A percentile compares a stretch with the other conserved stretches of the same genome.
Evolutionary conservation across 1,140 invertebrate genomes (phyloP).

Genomic region (Plectrocnemia conspersa): DNA sequence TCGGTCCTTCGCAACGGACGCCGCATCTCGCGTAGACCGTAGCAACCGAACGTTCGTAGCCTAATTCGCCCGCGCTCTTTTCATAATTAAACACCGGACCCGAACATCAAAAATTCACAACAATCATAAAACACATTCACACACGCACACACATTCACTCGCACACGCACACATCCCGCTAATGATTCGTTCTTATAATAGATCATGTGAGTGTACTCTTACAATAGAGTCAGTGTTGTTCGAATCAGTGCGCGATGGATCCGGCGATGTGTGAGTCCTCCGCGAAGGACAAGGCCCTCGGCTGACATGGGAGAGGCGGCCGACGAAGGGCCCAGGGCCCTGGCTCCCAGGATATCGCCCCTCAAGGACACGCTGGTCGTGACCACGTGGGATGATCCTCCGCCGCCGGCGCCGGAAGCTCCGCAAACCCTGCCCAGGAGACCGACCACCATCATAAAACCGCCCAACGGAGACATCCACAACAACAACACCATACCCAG

Average conservation of each 20-base stretch:
- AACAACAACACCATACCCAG: slow-evolving; percentile 28
- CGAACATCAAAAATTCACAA: neutral
- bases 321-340: slow-evolving; percentile 6
- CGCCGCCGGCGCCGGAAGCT: slow-evolving; percentile 44
- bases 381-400: slow-evolving; percentile 42
- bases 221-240: no score
- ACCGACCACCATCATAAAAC: slow-evolving; percentile 40
- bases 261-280: neutral
- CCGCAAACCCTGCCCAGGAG: slow-evolving; percentile 35
- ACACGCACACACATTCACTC: neutral
- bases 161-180: neutral
- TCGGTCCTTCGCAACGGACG: slow-evolving; percentile 21
- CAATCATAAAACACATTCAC: neutral
- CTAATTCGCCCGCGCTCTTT: neutral
- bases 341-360: slow-evolving; percentile 22
- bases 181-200: no score
- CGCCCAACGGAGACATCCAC: slow-evolving; percentile 29
- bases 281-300: neutral
- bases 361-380: slow-evolving; percentile 33
- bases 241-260: slow-evolving; percentile 14
- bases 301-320: slow-evolving; percentile 33
- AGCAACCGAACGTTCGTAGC: slow-evolving; percentile 5
- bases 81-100: no score
- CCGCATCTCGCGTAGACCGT: neutral
- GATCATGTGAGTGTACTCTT: no score